These are phyloP conservation scores for Drosophila athabasca DNA, from an alignment of 1,140 invertebrate species.

Conservation along the genomic window DNA sequence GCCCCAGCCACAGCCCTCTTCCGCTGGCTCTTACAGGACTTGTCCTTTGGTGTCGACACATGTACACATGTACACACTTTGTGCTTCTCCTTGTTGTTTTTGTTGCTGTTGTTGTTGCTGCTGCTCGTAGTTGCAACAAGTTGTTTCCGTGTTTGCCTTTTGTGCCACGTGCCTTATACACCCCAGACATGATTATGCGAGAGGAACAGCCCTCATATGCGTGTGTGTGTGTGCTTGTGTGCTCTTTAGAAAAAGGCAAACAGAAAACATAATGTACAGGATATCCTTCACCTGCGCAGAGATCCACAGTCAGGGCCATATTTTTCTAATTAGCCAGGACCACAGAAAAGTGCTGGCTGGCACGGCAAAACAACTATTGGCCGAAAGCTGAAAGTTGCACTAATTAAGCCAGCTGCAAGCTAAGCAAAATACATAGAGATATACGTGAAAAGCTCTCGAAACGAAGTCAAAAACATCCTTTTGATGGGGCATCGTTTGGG, in stretches of 20 bases:
- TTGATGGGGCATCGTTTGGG: slow-evolving; percentile 17
- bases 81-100: slow-evolving; percentile 28
- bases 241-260: slow-evolving; percentile 39
- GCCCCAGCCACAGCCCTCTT: slow-evolving; percentile 16
- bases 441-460: slow-evolving; percentile 38
- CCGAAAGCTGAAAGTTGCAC: slow-evolving; percentile 40
- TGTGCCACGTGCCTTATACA: slow-evolving; percentile 26
- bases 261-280: slow-evolving; percentile 60
- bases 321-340: slow-evolving; percentile 58
- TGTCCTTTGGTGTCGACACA: slow-evolving; percentile 31
- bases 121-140: slow-evolving; percentile 71
- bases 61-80: slow-evolving; percentile 32
- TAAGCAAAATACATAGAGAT: slow-evolving; percentile 20
- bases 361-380: slow-evolving; percentile 32
- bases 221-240: slow-evolving; percentile 21
- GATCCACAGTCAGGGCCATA: slow-evolving; percentile 35
- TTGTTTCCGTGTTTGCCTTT: slow-evolving; percentile 76
- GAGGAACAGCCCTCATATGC: slow-evolving; percentile 25
- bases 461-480: slow-evolving; percentile 28
- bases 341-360: slow-evolving; percentile 18
- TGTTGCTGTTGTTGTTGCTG: slow-evolving; percentile 13
- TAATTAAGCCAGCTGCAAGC: slow-evolving; percentile 60
- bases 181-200: slow-evolving; percentile 57
- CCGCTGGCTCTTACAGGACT: slow-evolving; percentile 19
- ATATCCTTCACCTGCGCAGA: slow-evolving; percentile 49